Base-by-base conservation (phyloP, 2,888 invertebrate genomes). In the Boloria euphrosyne region DNA sequence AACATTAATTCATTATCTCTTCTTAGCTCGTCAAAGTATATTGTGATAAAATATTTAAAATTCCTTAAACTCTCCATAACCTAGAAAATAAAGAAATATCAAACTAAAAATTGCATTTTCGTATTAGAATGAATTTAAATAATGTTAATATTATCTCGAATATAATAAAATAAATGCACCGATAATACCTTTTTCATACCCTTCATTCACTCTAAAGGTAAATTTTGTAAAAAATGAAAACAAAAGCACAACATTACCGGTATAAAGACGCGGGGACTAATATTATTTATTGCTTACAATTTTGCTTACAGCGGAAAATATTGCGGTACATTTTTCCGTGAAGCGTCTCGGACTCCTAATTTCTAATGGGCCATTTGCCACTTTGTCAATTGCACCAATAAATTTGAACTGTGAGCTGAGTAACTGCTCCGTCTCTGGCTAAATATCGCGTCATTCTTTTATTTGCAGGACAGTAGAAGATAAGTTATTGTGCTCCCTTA, bases 291-390 rank as follows among this genome's bases (percentile, higher is more conserved):
- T 80, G 82, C 85, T 76, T 74, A 86, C 89, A 88, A 90, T 90
- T 90, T 89, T 84, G 87, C 85, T 84, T 85, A 85, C 86, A 84
- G 82, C 79, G 78, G 81, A 79, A 89, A 88, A 90, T 90, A 90
- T 90, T 84, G 84, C 83, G 76, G 83, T 85, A 85, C 87, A 90
- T 90, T 90, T 90, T 87, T 90, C 87, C 81, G 78, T 80, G 73
- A 82, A 78, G 76, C 79, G 82, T 80, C 81, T 77, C 76, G 79
- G 77, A 83, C 87, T 89, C 84, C 88, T 92, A 91, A 92, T 92
- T 93, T 92, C 91, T 93, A 92, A 92, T 93, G 91, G 91, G 73
- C 90, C 90, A 92, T 92, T 92, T 91, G 88, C 92, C 92, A 93
- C 90, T 93, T 92, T 92, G 92, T 92, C 92, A 91, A 93, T 93